Evolutionary conservation across 2,113 vertebrate genomes (phyloP).

Genomic region (Clarias gariepinus): DNA sequence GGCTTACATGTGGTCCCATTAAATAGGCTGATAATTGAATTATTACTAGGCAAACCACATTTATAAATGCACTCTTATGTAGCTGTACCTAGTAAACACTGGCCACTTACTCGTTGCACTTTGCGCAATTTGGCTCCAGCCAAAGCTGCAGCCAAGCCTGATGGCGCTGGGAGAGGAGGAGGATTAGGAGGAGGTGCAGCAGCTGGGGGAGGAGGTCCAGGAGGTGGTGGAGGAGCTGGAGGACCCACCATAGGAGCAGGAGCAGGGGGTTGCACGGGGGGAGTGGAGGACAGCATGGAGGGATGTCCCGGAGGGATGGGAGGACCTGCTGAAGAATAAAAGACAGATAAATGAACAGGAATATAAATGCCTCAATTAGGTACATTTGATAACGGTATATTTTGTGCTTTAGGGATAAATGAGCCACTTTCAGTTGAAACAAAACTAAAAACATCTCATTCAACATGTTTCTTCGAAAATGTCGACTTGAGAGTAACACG

Average conservation of each 20-base stretch:
- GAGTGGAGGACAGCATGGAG: constrained; percentile 66
- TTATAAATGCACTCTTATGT: neutral
- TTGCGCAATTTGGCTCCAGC: constrained; percentile 96
- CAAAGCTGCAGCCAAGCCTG: constrained; percentile 91
- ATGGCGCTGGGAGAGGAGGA: constrained; percentile 88
- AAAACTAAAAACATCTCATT: neutral
- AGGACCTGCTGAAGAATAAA: constrained; percentile 78
- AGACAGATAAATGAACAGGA: neutral
- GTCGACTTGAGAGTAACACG: neutral
- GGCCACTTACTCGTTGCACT: constrained; percentile 83
- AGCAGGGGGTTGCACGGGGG: constrained; percentile 69
- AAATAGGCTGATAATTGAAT: neutral
- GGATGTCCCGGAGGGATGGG: constrained; percentile 86
- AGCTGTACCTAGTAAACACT: neutral
- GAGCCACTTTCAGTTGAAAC: neutral
- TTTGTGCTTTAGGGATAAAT: neutral
- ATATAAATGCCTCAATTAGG: neutral
- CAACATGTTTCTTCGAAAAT: neutral
- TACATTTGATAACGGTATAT: neutral
- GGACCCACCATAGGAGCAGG: constrained; percentile 77
- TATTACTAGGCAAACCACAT: neutral
- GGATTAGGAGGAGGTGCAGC: constrained; percentile 85
- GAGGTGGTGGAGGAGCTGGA: constrained; percentile 88
- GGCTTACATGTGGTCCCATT: neutral
- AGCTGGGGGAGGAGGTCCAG: constrained; percentile 78